Percentiles rank a stretch among this genome's conserved stretches.
phyloP scores from a whole-genome alignment of 2,113 vertebrate species.

The Craseonycteris thonglongyai region DNA sequence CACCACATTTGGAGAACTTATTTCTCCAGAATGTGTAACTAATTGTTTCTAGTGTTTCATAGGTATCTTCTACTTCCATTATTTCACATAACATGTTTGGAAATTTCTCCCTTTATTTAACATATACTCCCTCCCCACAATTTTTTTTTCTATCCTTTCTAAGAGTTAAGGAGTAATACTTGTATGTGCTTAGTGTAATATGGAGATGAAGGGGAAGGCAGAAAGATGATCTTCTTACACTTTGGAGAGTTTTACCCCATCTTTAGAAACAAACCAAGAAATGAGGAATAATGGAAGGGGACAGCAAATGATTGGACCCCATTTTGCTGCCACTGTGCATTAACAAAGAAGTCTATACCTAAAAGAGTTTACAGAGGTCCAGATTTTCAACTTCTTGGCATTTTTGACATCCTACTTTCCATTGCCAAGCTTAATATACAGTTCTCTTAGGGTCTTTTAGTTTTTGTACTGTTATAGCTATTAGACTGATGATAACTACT shows the following conservation, averaged over 20 bases:
- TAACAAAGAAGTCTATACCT: not conserved
- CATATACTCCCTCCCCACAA: not conserved
- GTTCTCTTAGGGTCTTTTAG: not conserved
- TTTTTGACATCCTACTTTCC: not conserved
- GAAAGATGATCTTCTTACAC: not conserved
- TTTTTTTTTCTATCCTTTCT: not conserved
- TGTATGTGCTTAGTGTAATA: not conserved
- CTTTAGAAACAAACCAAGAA: not conserved
- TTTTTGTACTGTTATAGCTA: not conserved
- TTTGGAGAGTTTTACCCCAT: not conserved
- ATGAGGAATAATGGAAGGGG: not conserved
- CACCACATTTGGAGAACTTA: not conserved
- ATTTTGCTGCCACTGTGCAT: not conserved
- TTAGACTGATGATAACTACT: not conserved
- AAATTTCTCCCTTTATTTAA: not conserved
- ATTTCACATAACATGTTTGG: not conserved
- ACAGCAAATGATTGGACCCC: not conserved
- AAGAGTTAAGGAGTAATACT: not conserved
- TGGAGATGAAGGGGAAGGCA: not conserved
- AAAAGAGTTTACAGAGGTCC: not conserved
- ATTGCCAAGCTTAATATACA: not conserved
- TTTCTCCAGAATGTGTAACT: not conserved
- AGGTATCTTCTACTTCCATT: not conserved
- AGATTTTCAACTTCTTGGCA: not conserved
- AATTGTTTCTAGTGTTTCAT: not conserved